Evolutionary conservation across 2,888 invertebrate genomes (phyloP), one percentile per base, ranked within the genome.

Genomic region (Ophioninae sp.): DNA sequence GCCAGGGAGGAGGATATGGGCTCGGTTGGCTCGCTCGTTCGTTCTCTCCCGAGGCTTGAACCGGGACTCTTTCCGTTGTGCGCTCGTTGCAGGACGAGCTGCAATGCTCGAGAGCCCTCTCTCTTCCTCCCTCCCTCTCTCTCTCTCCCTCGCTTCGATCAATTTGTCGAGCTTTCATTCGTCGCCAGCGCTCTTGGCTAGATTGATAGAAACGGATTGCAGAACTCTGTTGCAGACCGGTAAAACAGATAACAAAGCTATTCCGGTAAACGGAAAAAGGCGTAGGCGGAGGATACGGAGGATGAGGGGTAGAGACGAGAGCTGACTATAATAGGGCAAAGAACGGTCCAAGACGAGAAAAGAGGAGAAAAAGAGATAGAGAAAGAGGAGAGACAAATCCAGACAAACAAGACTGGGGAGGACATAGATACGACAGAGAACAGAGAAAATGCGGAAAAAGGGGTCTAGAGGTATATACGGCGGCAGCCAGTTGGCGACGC

Each of bases 131-230:
- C 67, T 72, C 67, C 76, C 69, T 59, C 70, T 76, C 44, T 65
- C 13, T 41, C 37, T 21, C 56, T 81, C 65, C 61, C 76, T 78
- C 81, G 78, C 75, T 86, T 85, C 88, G 85, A 88, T 89, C 88
- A 88, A 87, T 89, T 87, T 89, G 89, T 87, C 87, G 89, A 87
- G 87, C 87, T 88, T 88, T 87, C 85, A 86, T 87, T 86, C 84
- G 87, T 87, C 87, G 86, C 85, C 87, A 84, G 81, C 85, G 82
- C 83, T 85, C 85, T 84, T 83, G 87, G 84, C 81, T 84, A 87
- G 89, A 89, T 89, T 89, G 90, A 90, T 89, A 88, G 88, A 87
- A 89, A 88, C 88, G 88, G 89, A 89, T 89, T 89, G 89, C 86
- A 85, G 87, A 86, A 87, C 88, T 87, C 89, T 88, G 88, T 88